These are phyloP conservation scores for Urocyon cinereoargenteus DNA, from an alignment of 2,797 vertebrate species.

Conservation along the genomic window DNA sequence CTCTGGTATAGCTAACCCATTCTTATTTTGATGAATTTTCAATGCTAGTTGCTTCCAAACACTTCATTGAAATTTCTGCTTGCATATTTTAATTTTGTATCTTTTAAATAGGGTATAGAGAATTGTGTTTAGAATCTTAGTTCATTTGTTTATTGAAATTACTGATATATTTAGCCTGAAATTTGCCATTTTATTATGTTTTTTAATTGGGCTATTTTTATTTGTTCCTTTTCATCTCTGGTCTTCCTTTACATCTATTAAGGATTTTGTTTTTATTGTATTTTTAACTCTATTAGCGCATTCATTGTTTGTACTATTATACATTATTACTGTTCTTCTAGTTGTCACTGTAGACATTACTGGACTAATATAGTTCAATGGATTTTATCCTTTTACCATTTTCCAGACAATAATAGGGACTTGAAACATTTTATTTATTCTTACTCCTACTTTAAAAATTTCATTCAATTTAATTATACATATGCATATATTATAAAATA, in stretches of 20 bases:
- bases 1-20: neutral
- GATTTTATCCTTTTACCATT: neutral
- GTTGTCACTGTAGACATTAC: neutral
- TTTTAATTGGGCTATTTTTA: neutral
- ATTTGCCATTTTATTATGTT: neutral
- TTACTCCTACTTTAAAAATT: neutral
- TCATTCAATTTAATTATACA: neutral
- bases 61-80: neutral
- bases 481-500: neutral
- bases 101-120: neutral
- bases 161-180: neutral
- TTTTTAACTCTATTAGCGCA: neutral
- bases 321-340: neutral
- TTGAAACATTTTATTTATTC: neutral
- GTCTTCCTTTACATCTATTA: neutral
- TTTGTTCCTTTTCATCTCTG: neutral
- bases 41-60: neutral
- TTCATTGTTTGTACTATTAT: neutral
- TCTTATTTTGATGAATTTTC: neutral
- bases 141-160: neutral
- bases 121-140: neutral
- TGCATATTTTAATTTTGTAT: neutral
- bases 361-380: neutral
- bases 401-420: neutral
- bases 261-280: neutral